A percentile compares a stretch with the other conserved stretches of the same genome.
These are phyloP conservation scores for Bostrychus sinensis DNA, from an alignment of 2,113 vertebrate genomes.

Conservation along the genomic window DNA sequence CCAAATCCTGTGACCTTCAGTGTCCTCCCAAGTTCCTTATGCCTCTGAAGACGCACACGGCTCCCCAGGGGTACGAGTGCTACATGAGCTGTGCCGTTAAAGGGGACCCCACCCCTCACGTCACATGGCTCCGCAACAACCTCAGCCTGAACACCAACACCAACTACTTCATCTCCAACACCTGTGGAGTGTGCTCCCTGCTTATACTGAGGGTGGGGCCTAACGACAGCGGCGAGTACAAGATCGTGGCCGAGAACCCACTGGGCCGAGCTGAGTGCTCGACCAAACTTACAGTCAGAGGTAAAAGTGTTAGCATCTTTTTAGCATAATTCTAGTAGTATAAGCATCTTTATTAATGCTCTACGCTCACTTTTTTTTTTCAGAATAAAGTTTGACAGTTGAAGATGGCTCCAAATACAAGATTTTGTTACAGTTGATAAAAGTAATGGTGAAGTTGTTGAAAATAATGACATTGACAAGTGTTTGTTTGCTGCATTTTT, in stretches of 20 bases:
- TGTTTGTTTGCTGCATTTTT: not conserved
- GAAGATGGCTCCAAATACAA: slow-evolving; percentile 19
- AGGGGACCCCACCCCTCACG: slow-evolving; percentile 82
- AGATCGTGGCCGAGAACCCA: slow-evolving; percentile 81
- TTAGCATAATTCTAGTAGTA: not conserved
- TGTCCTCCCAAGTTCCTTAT: slow-evolving; percentile 85
- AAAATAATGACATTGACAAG: not conserved
- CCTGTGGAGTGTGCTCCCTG: slow-evolving; percentile 90
- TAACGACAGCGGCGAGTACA: slow-evolving; percentile 86
- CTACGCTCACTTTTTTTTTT: slow-evolving; percentile 23
- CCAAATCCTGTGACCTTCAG: slow-evolving; percentile 75
- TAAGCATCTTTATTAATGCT: not conserved
- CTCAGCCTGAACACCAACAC: slow-evolving; percentile 83
- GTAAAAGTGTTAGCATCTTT: slow-evolving; percentile 54
- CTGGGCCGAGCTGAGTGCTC: slow-evolving; percentile 82
- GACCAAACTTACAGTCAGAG: slow-evolving; percentile 86
- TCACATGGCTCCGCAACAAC: slow-evolving; percentile 88
- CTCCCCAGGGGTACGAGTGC: slow-evolving; percentile 86
- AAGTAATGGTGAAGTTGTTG: not conserved
- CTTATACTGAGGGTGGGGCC: slow-evolving; percentile 81
- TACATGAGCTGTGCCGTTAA: slow-evolving; percentile 90
- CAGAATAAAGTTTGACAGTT: slow-evolving; percentile 62
- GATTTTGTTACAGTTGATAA: not conserved
- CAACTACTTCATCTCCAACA: slow-evolving; percentile 83
- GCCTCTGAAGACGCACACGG: slow-evolving; percentile 83